Conservation (phyloP, 2,113 vertebrate species). For the Chaetura pelagica region DNA sequence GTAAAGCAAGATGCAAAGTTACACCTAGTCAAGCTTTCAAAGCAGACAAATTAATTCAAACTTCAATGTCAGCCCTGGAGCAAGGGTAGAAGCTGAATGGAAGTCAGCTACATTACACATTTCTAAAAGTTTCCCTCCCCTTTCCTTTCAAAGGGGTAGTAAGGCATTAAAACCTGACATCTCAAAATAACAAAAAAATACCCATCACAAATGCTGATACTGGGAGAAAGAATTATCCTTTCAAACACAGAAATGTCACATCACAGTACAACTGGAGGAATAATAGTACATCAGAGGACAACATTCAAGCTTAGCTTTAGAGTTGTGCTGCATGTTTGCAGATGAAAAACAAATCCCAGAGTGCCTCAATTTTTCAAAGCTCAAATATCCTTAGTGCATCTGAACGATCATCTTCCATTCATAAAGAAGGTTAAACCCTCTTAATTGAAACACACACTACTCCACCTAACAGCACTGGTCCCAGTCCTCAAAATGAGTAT, state of each 20-base stretch:
- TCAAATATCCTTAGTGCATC: not conserved
- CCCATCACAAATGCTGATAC: fast-evolving
- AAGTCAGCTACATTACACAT: not conserved
- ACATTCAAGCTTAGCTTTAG: not conserved
- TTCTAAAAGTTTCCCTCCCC: not conserved
- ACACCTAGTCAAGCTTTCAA: not conserved
- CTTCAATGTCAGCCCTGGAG: not conserved
- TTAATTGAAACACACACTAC: not conserved
- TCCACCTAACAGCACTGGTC: not conserved
- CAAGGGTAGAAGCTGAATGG: conserved; percentile 15
- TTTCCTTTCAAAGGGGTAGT: not conserved
- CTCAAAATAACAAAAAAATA: not conserved
- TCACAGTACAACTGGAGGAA: not conserved
- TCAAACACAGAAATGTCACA: not conserved
- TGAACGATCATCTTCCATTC: not conserved
- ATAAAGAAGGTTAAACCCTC: not conserved
- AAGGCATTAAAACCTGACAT: not conserved
- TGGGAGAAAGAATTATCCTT: not conserved
- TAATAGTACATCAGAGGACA: not conserved
- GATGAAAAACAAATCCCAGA: not conserved
- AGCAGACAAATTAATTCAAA: conserved; percentile 13
- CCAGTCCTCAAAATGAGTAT: not conserved
- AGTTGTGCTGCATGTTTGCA: not conserved
- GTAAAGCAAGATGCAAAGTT: not conserved
- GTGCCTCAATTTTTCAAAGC: not conserved